These are phyloP conservation scores for Zophobas morio DNA, from an alignment of 1,140 invertebrate species.

Conservation along the genomic window DNA sequence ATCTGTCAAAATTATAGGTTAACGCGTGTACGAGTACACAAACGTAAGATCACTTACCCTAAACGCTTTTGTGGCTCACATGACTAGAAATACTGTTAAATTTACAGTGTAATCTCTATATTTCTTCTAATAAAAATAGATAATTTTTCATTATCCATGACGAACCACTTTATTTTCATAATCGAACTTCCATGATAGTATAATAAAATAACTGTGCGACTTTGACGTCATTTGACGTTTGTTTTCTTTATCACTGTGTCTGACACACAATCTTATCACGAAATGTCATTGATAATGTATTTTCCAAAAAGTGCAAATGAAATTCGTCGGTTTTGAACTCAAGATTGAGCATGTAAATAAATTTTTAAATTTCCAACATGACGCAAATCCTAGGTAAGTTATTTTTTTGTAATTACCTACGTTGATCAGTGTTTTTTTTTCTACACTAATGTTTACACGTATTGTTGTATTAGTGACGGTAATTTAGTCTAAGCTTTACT, in stretches of 20 bases:
- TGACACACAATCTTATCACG: too few relatives aligned
- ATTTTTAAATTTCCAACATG: slow-evolving; percentile 45
- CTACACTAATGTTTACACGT: neutral
- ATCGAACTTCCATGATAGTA: too few relatives aligned
- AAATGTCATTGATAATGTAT: too few relatives aligned
- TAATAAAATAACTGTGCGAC: too few relatives aligned
- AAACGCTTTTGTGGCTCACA: slow-evolving; percentile 4
- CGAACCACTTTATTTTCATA: too few relatives aligned
- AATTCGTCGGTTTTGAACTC: too few relatives aligned
- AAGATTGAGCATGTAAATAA: neutral
- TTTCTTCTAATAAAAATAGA: too few relatives aligned
- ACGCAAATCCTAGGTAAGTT: slow-evolving; percentile 57
- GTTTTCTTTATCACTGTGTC: too few relatives aligned
- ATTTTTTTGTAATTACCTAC: slow-evolving; percentile 4
- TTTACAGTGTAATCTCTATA: neutral
- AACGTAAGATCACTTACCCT: neutral
- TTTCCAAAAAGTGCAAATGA: too few relatives aligned
- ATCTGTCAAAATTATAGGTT: slow-evolving; percentile 36
- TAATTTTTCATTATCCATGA: too few relatives aligned
- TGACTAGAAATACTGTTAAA: slow-evolving; percentile 1
- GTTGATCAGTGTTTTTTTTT: neutral
- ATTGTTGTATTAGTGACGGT: too few relatives aligned
- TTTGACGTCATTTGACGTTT: slow-evolving; percentile 2
- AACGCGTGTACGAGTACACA: neutral
- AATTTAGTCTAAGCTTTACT: too few relatives aligned